A percentile compares a stretch with the other conserved stretches of the same genome.
Evolutionary conservation across 2,797 vertebrate genomes (phyloP).

Genomic region (Euthynnus affinis): DNA sequence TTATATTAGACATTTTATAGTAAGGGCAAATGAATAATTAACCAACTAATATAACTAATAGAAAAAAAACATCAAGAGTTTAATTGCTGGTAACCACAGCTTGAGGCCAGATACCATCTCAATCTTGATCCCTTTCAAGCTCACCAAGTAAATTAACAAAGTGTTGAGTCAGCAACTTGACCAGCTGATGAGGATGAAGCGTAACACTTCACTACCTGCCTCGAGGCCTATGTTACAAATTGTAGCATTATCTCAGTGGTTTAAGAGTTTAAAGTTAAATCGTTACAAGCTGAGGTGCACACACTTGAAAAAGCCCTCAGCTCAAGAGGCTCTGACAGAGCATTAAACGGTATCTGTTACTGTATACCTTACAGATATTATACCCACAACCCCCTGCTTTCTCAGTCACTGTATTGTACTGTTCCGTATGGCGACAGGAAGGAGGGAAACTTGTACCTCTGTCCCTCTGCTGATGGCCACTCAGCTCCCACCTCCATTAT

Average conservation of each 20-base stretch:
- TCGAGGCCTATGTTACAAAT: constrained; percentile 24
- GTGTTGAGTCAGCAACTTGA: constrained; percentile 47
- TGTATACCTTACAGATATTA: constrained; percentile 40
- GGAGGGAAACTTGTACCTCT: constrained; percentile 49
- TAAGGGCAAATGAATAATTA: constrained; percentile 3
- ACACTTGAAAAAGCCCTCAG: constrained; percentile 8
- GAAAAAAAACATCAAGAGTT: background rate
- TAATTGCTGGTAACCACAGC: constrained; percentile 18
- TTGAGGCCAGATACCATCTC: constrained; percentile 12
- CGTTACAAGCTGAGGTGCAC: background rate
- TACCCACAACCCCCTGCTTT: constrained; percentile 44
- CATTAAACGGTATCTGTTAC: constrained; percentile 14
- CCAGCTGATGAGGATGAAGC: constrained; percentile 47
- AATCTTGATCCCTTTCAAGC: constrained; percentile 31
- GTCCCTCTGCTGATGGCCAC: constrained; percentile 56
- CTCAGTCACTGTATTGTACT: constrained; percentile 7
- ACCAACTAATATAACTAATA: constrained; percentile 25
- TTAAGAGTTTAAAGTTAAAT: constrained; percentile 17
- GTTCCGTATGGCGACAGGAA: constrained; percentile 11
- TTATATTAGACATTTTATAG: constrained; percentile 18
- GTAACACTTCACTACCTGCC: constrained; percentile 38
- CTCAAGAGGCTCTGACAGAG: constrained; percentile 22
- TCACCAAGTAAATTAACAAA: constrained; percentile 43
- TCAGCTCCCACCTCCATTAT: constrained; percentile 75
- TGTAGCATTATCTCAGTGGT: constrained; percentile 24